Evolutionary conservation across 2,888 invertebrate genomes (phyloP), one percentile per base, ranked within the genome.

Genomic region (Chalcis sispes): DNA sequence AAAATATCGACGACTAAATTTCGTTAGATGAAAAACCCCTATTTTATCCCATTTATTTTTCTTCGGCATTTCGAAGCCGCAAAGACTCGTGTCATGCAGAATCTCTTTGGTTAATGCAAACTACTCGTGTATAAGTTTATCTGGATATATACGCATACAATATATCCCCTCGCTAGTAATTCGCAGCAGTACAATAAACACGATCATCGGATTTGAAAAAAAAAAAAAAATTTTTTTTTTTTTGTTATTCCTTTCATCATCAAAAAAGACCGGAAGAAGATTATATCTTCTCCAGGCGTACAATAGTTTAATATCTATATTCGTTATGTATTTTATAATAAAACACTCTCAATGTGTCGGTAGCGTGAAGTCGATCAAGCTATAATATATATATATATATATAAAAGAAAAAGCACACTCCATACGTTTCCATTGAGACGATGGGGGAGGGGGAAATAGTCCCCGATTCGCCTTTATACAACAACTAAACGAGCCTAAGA

Each of bases 71-170:
- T 61, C 67, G 62, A 59, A 65, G 62, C 67, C 77, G 58, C 69
- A 54, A 72, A 75, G 69, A 78, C 64, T 78, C 62, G 69, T n/a
- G n/a, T 70, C 75, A 66, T 73, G 75, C 75, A 62, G 75, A 78
- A 78, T 75, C 75, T 78, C 78, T 78, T 78, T 78, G 78, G 78
- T 75, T 78, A 69, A 72, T 75, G 75, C 73, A 66, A 74, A 77
- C 71, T 67, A 48, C 42, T 18, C 36, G 36, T 36, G 58, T 52
- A 62, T 32, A 42, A 42, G 59, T 75, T 29, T 13, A 36, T 15
- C 46, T 5, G 29, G 46, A 32, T 59, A 62, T 62, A 50, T 58
- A 70, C 48, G 25, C 23, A 23, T 42, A 69, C 58, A 58, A 66
- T 52, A 54, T 42, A 46, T 40, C 20, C 18, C 50, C 7, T 59